phyloP scores from a whole-genome alignment of 2,888 invertebrate species.

The Craniophora ligustri region DNA sequence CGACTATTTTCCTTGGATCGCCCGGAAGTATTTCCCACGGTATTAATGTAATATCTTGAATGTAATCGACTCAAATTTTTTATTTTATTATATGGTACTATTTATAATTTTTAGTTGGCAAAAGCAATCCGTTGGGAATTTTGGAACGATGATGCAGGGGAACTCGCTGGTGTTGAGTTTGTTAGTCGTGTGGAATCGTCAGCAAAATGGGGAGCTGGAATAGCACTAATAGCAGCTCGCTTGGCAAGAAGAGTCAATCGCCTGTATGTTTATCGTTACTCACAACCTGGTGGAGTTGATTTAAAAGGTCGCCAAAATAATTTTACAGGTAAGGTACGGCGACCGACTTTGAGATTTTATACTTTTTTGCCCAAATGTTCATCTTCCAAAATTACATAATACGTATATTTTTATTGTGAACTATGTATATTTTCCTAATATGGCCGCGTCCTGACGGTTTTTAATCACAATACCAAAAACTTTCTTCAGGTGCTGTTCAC shows the following conservation, averaged over 20 bases:
- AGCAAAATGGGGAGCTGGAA: slow-evolving; percentile 85
- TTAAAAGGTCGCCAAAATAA: slow-evolving; percentile 81
- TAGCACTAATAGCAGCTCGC: slow-evolving; percentile 88
- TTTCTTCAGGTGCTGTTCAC: slow-evolving; percentile 88
- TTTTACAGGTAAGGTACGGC: slow-evolving; percentile 86
- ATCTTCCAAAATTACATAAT: too few relatives aligned
- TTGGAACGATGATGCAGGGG: slow-evolving; percentile 68
- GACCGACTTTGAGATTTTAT: too few relatives aligned
- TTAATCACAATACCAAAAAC: too few relatives aligned
- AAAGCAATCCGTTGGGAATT: slow-evolving; percentile 89
- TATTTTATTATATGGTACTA: slow-evolving; percentile 1
- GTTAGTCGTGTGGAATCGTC: slow-evolving; percentile 88
- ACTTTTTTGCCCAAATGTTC: too few relatives aligned
- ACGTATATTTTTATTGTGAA: too few relatives aligned
- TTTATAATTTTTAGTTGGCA: slow-evolving; percentile 62
- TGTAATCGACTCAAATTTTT: background rate
- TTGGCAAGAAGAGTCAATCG: slow-evolving; percentile 81
- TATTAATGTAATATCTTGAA: slow-evolving; percentile 48
- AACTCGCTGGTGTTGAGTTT: slow-evolving; percentile 75
- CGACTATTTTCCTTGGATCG: slow-evolving; percentile 71
- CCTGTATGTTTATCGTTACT: slow-evolving; percentile 88
- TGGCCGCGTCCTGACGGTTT: too few relatives aligned
- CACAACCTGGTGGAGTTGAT: slow-evolving; percentile 82
- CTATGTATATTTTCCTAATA: too few relatives aligned
- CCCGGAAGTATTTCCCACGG: slow-evolving; percentile 65